Evolutionary conservation across 2,888 invertebrate species (phyloP).

Genomic region (Volucella bombylans): DNA sequence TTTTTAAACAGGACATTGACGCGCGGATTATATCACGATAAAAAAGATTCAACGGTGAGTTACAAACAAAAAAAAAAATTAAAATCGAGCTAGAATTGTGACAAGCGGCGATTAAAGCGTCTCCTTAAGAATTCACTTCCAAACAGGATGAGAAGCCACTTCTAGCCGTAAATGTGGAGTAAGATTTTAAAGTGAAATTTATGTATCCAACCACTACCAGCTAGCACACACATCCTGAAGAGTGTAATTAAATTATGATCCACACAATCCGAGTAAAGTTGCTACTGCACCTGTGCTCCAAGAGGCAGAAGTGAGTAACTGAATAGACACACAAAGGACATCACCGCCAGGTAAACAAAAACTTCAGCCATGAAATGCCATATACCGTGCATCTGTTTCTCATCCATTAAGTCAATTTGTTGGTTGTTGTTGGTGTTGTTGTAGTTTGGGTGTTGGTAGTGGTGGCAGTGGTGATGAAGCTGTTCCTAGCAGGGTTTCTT

Average conservation of each 20-base stretch:
- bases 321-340: conserved; percentile 40
- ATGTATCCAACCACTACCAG: conserved; percentile 17
- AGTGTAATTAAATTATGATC: conserved; percentile 73
- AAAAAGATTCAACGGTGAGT: conserved; percentile 8
- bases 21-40: conserved; percentile 18
- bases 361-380: conserved; percentile 52
- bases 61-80: not conserved
- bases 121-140: conserved; percentile 1
- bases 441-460: not conserved
- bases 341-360: conserved; percentile 47
- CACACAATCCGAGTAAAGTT: conserved; percentile 64
- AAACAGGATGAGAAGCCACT: not conserved
- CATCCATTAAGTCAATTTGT: conserved; percentile 68
- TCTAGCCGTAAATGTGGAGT: conserved; percentile 11
- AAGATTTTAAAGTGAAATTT: conserved; percentile 38
- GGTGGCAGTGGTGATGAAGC: not conserved
- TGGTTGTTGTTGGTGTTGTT: conserved; percentile 27
- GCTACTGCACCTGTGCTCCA: conserved; percentile 63
- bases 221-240: conserved; percentile 44
- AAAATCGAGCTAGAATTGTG: not conserved
- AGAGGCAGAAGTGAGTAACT: not conserved
- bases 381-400: conserved; percentile 63
- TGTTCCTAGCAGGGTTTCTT: conserved; percentile 31
- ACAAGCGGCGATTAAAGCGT: conserved; percentile 18
- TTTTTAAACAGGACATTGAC: conserved; percentile 30